Evolutionary conservation across 1,140 invertebrate species (phyloP), one percentile per base, ranked within the genome.

Genomic region (Arctopsyche grandis): DNA sequence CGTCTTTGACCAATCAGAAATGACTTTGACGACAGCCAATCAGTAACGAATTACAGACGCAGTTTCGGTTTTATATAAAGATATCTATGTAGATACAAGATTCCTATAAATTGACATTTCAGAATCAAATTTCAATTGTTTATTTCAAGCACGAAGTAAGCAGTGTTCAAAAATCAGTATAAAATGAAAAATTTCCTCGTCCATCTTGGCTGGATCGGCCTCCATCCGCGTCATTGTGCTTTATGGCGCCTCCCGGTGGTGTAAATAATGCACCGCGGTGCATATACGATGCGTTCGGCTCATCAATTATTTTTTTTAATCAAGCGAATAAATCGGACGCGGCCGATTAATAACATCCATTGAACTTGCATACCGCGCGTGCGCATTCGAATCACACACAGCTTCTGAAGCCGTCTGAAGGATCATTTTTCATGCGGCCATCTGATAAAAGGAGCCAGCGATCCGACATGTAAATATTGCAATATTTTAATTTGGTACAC

Each of bases 251-350:
- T 44, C 74, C 43, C 44, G 43, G 52, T 71, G 79, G 75, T 46
- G 70, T 80, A 77, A 80, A 80, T 80, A 80, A 80, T 80, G 79
- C 70, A 1, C 70, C 75, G 79, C 73, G 79, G 76, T 78, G 46
- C 79, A 38, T 19, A 38, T 38, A 60, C 56, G 56, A 60, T 21
- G 56, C 56, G 44, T 16, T 21, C 56, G 56, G 16, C 56, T 16
- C 9, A 60, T 60, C 56, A 70, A 78, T 56, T 69, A 69, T 21
- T 78, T 78, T 78, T 69, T 78, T 78, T 78, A 69, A 69, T 69
- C 46, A 24, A 77, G 22, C 76, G n/a, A 26, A 56, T 70, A 78
- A 78, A 78, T 70, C 44, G 63, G 48, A 58, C 16, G 44, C 48
- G 43, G 14, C 73, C 43, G 43, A 75, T 75, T 75, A 75, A 75